Evolutionary conservation across 2,797 vertebrate genomes (phyloP).

Genomic region (Salarias fasciatus): DNA sequence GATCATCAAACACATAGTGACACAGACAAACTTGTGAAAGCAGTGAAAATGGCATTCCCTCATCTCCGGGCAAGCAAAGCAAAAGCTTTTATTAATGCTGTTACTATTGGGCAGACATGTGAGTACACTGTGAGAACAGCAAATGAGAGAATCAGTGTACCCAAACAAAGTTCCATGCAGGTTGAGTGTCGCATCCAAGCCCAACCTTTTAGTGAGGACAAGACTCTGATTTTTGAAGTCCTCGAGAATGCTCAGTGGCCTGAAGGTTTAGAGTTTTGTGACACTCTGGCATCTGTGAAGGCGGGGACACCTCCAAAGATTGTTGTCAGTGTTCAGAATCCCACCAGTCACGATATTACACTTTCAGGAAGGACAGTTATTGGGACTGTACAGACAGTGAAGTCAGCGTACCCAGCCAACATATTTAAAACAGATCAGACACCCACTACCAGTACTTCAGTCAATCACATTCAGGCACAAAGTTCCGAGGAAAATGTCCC

Average conservation of each 20-base stretch:
- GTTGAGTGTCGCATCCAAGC: conserved; percentile 13
- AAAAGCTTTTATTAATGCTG: conserved; percentile 11
- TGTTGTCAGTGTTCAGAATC: conserved; percentile 25
- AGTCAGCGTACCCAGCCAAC: background rate
- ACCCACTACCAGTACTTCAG: background rate
- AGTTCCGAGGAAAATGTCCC: background rate
- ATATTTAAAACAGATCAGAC: background rate
- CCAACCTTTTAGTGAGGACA: conserved; percentile 5
- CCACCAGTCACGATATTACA: conserved; percentile 19
- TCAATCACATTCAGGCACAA: background rate
- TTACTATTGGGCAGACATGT: background rate
- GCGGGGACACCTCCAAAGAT: background rate
- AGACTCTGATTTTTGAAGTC: conserved; percentile 21
- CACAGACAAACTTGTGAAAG: background rate
- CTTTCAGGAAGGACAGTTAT: conserved; percentile 5
- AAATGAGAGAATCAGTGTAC: conserved; percentile 14
- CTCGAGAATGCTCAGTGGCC: conserved; percentile 32
- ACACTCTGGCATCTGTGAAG: conserved; percentile 8
- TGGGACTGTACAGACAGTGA: background rate
- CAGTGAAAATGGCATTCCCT: background rate
- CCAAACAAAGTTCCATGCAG: background rate
- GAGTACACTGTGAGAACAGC: conserved; percentile 1
- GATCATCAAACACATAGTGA: background rate
- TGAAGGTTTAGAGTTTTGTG: conserved; percentile 23
- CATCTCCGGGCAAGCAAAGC: conserved; percentile 5